A percentile compares a stretch with the other conserved stretches of the same genome.
Evolutionary conservation across 2,888 invertebrate genomes (phyloP).

Genomic region (Scaptomyza tumidula): DNA sequence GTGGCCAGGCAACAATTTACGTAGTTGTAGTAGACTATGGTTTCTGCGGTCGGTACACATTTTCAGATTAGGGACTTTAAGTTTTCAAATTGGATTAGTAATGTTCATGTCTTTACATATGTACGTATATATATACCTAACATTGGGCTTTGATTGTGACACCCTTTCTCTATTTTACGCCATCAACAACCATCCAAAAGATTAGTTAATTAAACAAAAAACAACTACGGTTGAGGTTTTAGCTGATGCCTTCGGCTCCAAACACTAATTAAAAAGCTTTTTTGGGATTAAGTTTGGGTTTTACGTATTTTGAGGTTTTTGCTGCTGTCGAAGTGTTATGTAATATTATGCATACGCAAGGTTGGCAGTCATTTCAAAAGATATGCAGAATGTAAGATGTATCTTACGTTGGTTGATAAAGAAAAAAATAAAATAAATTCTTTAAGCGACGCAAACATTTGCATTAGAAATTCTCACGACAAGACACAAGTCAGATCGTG

Average conservation of each 20-base stretch:
- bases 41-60: slow-evolving; percentile 58
- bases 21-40: slow-evolving; percentile 41
- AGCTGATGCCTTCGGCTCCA: slow-evolving; percentile 6
- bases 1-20: slow-evolving; percentile 14
- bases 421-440: neutral
- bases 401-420: slow-evolving; percentile 1
- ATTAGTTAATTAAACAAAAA: slow-evolving; percentile 69
- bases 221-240: slow-evolving; percentile 30
- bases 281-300: slow-evolving; percentile 41
- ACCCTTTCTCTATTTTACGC: neutral
- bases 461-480: neutral
- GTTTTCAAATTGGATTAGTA: slow-evolving; percentile 66
- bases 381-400: slow-evolving; percentile 4
- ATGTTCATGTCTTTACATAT: slow-evolving; percentile 11
- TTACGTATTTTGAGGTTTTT: slow-evolving; percentile 38
- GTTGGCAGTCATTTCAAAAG: neutral
- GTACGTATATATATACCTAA: neutral
- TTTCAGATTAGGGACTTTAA: slow-evolving; percentile 55
- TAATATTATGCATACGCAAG: slow-evolving; percentile 19
- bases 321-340: slow-evolving; percentile 10
- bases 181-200: slow-evolving; percentile 1
- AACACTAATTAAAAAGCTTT: slow-evolving; percentile 54
- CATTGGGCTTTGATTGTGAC: slow-evolving; percentile 2
- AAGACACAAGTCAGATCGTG: slow-evolving; percentile 43
- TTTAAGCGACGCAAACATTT: slow-evolving; percentile 20